Evolutionary conservation across 37 sponge, comb jelly and placozoan species (phyloP), one percentile per base, ranked within the genome.

Genomic region (Chondrosia reniformis): DNA sequence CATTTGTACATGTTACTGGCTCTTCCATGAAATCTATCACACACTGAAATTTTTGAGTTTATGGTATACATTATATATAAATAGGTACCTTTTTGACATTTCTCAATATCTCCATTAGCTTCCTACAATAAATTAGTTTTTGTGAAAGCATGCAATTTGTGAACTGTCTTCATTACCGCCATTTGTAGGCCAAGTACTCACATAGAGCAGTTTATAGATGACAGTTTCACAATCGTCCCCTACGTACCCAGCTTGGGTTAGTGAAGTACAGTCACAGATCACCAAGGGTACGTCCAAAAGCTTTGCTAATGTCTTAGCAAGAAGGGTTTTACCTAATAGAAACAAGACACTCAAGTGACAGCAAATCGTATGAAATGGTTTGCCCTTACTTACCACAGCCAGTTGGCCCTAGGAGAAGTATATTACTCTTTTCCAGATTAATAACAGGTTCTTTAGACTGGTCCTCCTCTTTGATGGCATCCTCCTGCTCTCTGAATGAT

Each of bases 231-330:
- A 87, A 61, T 99, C 99, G 27, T 99, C 97, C n/a, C 99, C 99
- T 24, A 99, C 97, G 54, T 99, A 99, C 33, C 99, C 99, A n/a
- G 99, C 99, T 43, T 99, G 99, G n/a, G 99, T 99, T 42, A 99
- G 94, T 0, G 94, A 76, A 13, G 99, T 99, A 67, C 99, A 99
- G 84, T 99, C 99, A 91, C 99, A 99, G 44, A 99, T 96, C 34
- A 87, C 97, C 74, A 99, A 61, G 0, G 99, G 99, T 3, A 99
- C 96, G 49, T 99, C 94, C 46, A 99, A 88, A 67, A 58, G 87
- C 74, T 83, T 85, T 41, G 98, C 95, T 63, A 94, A 73, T 4
- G 89, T 91, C 83, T 91, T 89, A 27, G 92, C 96, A 36, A 97
- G 74, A 6, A 94, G 79, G 0, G 98, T 97, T 65, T 97, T 97